phyloP scores from a whole-genome alignment of 2,888 invertebrate species.

The Drosophila melanocephala region DNA sequence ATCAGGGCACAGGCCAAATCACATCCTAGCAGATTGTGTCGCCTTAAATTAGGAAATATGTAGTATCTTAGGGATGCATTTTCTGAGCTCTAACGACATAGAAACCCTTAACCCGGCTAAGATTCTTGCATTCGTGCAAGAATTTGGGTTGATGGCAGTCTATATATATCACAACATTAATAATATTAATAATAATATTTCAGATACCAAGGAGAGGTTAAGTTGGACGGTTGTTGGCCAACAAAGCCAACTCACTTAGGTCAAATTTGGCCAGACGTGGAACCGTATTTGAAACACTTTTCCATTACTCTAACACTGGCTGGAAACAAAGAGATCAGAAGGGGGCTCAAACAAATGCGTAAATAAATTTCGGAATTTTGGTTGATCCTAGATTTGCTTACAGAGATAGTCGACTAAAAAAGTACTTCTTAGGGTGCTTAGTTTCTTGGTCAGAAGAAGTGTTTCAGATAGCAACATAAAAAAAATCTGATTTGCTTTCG shows the following conservation, averaged over 20 bases:
- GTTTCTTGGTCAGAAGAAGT: background rate
- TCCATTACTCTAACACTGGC: accelerated
- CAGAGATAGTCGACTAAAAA: background rate
- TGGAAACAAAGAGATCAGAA: background rate
- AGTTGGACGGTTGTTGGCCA: background rate
- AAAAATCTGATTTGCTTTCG: background rate
- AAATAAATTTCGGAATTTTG: background rate
- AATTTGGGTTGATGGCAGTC: too few relatives aligned
- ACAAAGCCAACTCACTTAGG: background rate
- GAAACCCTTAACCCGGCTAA: too few relatives aligned
- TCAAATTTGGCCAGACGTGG: background rate
- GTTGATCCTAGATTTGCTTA: background rate
- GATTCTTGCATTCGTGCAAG: too few relatives aligned
- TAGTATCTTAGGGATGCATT: too few relatives aligned
- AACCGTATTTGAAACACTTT: background rate
- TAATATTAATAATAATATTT: background rate
- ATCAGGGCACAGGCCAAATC: too few relatives aligned
- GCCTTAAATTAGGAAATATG: too few relatives aligned
- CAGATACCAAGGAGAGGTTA: background rate
- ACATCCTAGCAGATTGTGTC: too few relatives aligned
- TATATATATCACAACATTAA: too few relatives aligned
- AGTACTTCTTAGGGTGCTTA: accelerated
- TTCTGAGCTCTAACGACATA: too few relatives aligned
- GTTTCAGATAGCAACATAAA: background rate
- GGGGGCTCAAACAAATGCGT: background rate